Evolutionary conservation across 2,797 vertebrate genomes (phyloP).

Genomic region (Oceanodroma leucorhoa): DNA sequence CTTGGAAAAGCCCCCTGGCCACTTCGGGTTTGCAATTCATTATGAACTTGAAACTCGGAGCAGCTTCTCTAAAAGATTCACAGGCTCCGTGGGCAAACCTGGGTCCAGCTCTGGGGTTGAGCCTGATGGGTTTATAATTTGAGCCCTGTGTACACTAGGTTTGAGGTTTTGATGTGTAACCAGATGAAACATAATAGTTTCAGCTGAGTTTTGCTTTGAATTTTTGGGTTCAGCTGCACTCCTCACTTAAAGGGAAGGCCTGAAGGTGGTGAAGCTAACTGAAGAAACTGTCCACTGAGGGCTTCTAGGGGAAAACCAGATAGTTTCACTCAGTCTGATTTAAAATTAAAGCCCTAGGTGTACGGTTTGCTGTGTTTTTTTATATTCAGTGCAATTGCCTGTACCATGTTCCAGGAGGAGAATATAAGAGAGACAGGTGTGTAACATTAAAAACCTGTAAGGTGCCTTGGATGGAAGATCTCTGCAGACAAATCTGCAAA

Average conservation of each 20-base stretch:
- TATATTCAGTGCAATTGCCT: neutral
- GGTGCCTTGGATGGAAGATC: neutral
- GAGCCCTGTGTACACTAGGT: neutral
- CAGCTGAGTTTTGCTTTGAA: constrained; percentile 40
- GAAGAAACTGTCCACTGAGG: neutral
- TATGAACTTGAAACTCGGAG: neutral
- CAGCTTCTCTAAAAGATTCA: constrained; percentile 4
- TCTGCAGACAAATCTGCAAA: neutral
- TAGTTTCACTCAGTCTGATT: neutral
- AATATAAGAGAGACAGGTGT: neutral
- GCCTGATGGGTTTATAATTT: constrained; percentile 48
- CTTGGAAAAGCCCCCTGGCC: neutral
- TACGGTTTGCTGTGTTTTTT: neutral
- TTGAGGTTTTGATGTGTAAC: constrained; percentile 57
- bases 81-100: neutral
- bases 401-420: neutral
- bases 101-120: neutral
- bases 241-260: neutral
- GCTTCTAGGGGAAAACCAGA: neutral
- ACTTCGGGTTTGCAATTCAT: neutral
- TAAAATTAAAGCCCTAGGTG: neutral
- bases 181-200: constrained; percentile 52
- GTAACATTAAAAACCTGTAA: neutral
- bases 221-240: constrained; percentile 10
- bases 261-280: neutral